Conservation (phyloP, 2,888 invertebrate genomes). For the Heliconius ethilla region DNA sequence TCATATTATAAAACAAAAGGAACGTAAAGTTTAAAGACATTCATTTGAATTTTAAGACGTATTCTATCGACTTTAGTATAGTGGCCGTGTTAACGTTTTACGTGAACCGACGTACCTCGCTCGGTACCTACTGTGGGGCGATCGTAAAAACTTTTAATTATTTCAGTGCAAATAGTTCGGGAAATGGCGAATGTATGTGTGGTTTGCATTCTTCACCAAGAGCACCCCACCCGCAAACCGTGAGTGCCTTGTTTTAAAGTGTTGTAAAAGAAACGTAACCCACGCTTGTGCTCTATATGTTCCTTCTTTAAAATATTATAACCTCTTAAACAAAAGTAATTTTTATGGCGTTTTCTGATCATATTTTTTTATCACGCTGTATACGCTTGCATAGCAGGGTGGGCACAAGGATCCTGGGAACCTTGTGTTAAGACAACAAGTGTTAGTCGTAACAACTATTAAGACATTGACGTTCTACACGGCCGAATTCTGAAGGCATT, state of each 20-base stretch:
- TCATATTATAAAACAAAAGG: slow-evolving; percentile 22
- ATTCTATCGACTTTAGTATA: slow-evolving; percentile 35
- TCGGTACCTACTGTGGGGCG: slow-evolving; percentile 57
- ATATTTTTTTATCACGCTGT: background rate
- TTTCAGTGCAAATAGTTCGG: slow-evolving; percentile 68
- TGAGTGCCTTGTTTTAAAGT: slow-evolving; percentile 78
- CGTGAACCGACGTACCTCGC: slow-evolving; percentile 60
- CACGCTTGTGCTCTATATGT: slow-evolving; percentile 54
- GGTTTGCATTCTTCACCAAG: slow-evolving; percentile 69
- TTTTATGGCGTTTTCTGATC: background rate
- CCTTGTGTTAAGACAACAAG: background rate
- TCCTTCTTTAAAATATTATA: slow-evolving; percentile 64
- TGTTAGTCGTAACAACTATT: no score
- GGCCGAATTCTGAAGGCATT: background rate
- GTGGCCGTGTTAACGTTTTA: slow-evolving; percentile 55
- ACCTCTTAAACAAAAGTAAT: slow-evolving; percentile 45
- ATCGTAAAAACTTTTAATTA: slow-evolving; percentile 80
- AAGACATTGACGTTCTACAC: background rate
- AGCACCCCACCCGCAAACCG: slow-evolving; percentile 61
- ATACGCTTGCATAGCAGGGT: background rate
- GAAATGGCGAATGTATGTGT: slow-evolving; percentile 75
- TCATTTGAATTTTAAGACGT: slow-evolving; percentile 48
- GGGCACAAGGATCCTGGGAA: background rate
- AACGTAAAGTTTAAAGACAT: slow-evolving; percentile 32
- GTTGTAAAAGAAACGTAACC: slow-evolving; percentile 78